These are phyloP conservation scores for Neoseiulus cucumeris DNA, from an alignment of 1,140 invertebrate genomes.

Conservation along the genomic window DNA sequence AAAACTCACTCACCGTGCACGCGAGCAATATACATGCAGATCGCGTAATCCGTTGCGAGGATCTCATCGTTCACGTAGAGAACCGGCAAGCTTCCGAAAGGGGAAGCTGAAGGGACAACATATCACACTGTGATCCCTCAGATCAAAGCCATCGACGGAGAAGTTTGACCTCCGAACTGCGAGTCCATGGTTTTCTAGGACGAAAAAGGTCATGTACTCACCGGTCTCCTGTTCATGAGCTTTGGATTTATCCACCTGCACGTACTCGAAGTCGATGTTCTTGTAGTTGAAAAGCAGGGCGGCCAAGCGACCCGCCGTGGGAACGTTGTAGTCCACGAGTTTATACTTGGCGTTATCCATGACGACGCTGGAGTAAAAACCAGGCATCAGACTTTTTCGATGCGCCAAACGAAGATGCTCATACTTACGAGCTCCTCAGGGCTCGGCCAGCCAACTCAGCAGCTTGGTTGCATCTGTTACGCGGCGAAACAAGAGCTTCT, in stretches of 20 bases:
- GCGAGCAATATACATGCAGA: constrained; percentile 5
- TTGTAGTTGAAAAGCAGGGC: neutral
- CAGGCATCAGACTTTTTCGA: too few relatives aligned
- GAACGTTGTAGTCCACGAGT: constrained; percentile 6
- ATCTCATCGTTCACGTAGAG: constrained; percentile 6
- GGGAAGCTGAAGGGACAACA: neutral
- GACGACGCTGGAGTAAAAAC: too few relatives aligned
- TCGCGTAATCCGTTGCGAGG: constrained; percentile 2
- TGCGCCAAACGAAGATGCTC: too few relatives aligned
- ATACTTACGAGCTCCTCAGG: too few relatives aligned
- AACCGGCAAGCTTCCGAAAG: neutral
- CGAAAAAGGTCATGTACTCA: neutral
- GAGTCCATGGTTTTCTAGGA: too few relatives aligned
- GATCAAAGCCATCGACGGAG: neutral
- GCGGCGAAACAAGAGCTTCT: too few relatives aligned
- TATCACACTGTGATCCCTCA: too few relatives aligned
- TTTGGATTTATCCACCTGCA: neutral
- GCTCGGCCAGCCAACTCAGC: too few relatives aligned
- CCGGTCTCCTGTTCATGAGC: constrained; percentile 7
- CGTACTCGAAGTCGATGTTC: neutral
- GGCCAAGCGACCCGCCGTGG: neutral
- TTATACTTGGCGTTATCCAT: neutral
- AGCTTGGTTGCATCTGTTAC: too few relatives aligned
- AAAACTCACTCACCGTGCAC: constrained; percentile 6
- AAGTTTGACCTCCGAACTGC: neutral